Percentiles rank a stretch among this genome's conserved stretches.
These are phyloP conservation scores for Anser brachyrhynchus DNA, from an alignment of 2,113 vertebrate species.

Conservation along the genomic window DNA sequence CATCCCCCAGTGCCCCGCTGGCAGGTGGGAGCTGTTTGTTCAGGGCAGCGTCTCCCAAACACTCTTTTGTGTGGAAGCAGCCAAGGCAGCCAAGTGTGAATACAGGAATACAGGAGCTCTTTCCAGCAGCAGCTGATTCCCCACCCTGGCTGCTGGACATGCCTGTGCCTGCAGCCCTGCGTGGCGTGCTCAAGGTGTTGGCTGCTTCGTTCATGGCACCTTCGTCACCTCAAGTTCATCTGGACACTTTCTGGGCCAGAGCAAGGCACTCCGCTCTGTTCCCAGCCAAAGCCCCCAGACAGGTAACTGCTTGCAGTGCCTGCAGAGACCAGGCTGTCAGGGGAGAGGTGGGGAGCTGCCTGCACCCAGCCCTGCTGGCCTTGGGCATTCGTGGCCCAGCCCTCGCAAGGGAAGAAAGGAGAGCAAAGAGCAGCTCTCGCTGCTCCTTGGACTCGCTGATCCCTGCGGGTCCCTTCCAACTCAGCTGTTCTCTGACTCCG, in stretches of 20 bases:
- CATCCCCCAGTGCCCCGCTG: not conserved
- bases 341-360: not conserved
- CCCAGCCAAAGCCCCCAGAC: not conserved
- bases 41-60: accelerated
- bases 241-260: too few relatives aligned
- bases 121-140: not conserved
- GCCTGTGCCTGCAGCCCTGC: not conserved
- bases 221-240: not conserved
- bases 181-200: accelerated
- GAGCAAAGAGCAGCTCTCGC: not conserved
- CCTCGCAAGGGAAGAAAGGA: not conserved
- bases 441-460: too few relatives aligned
- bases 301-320: accelerated
- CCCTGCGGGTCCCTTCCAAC: too few relatives aligned
- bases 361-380: accelerated
- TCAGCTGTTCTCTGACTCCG: too few relatives aligned
- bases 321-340: too few relatives aligned
- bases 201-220: not conserved
- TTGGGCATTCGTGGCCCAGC: accelerated
- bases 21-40: accelerated
- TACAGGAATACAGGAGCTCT: accelerated
- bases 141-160: accelerated
- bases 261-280: accelerated
- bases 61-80: accelerated
- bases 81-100: not conserved